Evolutionary conservation across 2,113 vertebrate species (phyloP).

Genomic region (Bombycilla garrulus): DNA sequence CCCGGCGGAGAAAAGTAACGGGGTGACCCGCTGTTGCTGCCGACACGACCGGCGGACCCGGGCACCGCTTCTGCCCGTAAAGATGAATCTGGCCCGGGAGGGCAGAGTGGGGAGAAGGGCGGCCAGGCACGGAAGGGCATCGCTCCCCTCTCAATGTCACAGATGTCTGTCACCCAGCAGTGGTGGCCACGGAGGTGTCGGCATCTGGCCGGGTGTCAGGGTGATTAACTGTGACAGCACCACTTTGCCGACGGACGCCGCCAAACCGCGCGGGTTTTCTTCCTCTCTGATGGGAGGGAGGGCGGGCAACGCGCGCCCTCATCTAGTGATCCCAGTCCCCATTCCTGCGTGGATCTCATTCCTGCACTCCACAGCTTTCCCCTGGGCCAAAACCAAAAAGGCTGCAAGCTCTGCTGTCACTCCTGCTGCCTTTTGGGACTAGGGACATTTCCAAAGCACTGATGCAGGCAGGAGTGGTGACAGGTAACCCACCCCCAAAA

Average conservation of each 20-base stretch:
- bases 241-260: not conserved
- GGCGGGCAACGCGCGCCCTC: rapidly evolving
- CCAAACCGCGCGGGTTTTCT: not conserved
- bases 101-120: not conserved
- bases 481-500: not conserved
- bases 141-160: not conserved
- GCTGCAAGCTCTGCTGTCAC: not conserved
- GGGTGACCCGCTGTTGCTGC: conserved; percentile 58
- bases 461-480: not conserved
- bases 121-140: not conserved
- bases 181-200: not conserved
- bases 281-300: not conserved
- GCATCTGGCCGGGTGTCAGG: not conserved
- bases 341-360: rapidly evolving
- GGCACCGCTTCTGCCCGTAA: not conserved
- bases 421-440: not conserved
- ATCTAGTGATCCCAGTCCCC: rapidly evolving
- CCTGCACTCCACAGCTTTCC: rapidly evolving
- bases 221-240: not conserved
- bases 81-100: not conserved
- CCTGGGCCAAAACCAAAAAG: not conserved
- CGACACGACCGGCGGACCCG: not conserved
- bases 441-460: not conserved
- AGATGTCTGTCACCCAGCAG: not conserved
- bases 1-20: not conserved